Base-by-base conservation (phyloP, 2,797 vertebrate species). In the Morus bassanus region DNA sequence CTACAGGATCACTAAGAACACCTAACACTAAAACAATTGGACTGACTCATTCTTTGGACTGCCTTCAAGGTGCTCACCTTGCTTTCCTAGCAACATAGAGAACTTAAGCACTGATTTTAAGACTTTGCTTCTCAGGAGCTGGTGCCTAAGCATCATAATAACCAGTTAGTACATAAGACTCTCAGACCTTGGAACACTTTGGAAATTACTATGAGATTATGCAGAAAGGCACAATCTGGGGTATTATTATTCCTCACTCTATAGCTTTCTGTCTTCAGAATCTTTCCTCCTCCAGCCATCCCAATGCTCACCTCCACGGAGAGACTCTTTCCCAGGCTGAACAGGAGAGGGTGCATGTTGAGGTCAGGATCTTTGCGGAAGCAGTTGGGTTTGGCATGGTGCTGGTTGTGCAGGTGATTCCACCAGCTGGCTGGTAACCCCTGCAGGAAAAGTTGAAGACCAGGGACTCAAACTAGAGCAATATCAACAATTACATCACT, bases 361-460 rank as follows among this genome's bases (percentile, higher is more conserved):
- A 98, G 98, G 77, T 98, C 98, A 0, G 98, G 98, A 91, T 98
- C 98, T 90, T 98, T 98, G 85, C 93, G 98, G 91, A 98, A 98
- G 92, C 98, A 98, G 96, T 98, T 98, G 94, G 98, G 98, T 87
- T 98, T 98, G 96, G 98, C 98, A 0, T 98, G 98, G 91, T 98
- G 98, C 96, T 98, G 98, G 94, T 98, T 98, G 91, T 98, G 98
- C 84, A 98, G 17, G 82, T 98, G 98, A 85, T 98, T 98, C 98
- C 98, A 98, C 98, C 98, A 98, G 63, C 98, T 98, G 86, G 98
- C 98, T 13, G 98, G 96, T 10, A 98, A 76, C 21, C 98, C 98
- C 98, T 98, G 64, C 3, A 21, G 54, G 57, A 56, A 41, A 87
- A 88, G 50, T 30, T 28, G 2, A 64, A 53, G 64, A 41, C 6